Base-by-base conservation (phyloP, 2,888 invertebrate genomes). In the Eilema caniola region DNA sequence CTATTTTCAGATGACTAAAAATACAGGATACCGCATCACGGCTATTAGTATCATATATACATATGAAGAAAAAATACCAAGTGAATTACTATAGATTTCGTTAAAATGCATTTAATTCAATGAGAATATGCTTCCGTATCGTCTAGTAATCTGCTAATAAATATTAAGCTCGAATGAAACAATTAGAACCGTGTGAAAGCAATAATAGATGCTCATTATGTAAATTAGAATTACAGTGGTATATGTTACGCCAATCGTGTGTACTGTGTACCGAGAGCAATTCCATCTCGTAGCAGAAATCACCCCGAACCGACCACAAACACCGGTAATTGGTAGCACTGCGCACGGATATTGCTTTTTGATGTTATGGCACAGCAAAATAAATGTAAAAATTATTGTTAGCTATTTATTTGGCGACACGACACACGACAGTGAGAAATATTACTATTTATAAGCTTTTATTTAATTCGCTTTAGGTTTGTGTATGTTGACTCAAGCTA, bases 281-380 rank as follows among this genome's bases (percentile, higher is more conserved):
- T 89, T 85, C 86, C 85, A 88, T 89, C 88, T 85, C 79, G 82
- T 68, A 80, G 82, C 85, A 78, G 73, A 82, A 78, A 79, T 80
- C 81, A 82, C 77, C 66, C 76, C 82, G 86, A 85, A 82, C 86
- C 80, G 76, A 88, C 91, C 91, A 83, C 90, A 90, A 85, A 84
- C 86, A 82, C 85, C 84, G 85, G 87, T 88, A 90, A 90, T 90
- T 88, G 87, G 88, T 84, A 83, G 82, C 82, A 82, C 81, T 84
- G 83, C 85, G 83, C 81, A 77, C 85, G 86, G 86, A 87, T 88
- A 89, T 88, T 87, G 88, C 87, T 86, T 84, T 86, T 85, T 85
- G 82, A 85, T 86, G 87, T 80, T 85, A 84, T 85, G 85, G 85
- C 85, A 84, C 73, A 81, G 75, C 80, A 81, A 81, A 77, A 79